These are phyloP conservation scores for Odontocolon sp. DNA, from an alignment of 2,888 invertebrate genomes.

Conservation along the genomic window DNA sequence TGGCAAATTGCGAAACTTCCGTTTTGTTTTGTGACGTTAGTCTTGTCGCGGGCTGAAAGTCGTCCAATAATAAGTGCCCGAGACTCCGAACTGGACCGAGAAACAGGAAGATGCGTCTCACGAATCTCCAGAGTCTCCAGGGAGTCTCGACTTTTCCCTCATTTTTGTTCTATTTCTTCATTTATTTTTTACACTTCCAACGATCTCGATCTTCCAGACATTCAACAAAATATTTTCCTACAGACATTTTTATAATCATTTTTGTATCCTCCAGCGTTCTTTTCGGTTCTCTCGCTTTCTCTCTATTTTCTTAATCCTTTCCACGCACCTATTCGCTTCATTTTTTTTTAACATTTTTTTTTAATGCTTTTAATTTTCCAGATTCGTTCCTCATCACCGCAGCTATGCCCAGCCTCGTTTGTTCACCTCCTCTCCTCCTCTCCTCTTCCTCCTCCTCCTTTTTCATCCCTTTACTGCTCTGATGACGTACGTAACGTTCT, in stretches of 20 bases:
- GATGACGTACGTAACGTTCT: conserved; percentile 34
- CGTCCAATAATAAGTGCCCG: conserved; percentile 40
- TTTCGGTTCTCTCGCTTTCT: conserved; percentile 23
- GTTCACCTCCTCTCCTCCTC: conserved; percentile 7
- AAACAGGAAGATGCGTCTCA: too few species aligned
- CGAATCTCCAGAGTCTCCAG: too few species aligned
- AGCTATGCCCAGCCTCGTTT: background rate
- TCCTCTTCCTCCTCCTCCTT: conserved; percentile 28
- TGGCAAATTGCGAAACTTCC: conserved; percentile 65
- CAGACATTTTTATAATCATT: conserved; percentile 68
- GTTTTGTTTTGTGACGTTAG: conserved; percentile 57
- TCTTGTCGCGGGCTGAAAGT: conserved; percentile 10
- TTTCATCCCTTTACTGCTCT: conserved; percentile 34
- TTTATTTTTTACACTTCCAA: conserved; percentile 18
- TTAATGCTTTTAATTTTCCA: conserved; percentile 12
- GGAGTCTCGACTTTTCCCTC: conserved; percentile 31
- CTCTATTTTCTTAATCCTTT: conserved; percentile 1
- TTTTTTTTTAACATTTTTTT: conserved; percentile 1
- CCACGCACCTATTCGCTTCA: background rate
- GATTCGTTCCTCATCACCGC: conserved; percentile 9
- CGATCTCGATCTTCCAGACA: conserved; percentile 26
- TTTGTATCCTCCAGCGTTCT: conserved; percentile 45
- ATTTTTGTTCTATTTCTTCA: conserved; percentile 30
- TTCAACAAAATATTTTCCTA: too few species aligned
- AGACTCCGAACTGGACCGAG: conserved; percentile 23